phyloP scores from a whole-genome alignment of 2,888 invertebrate species.

The Zele albiditarsus region DNA sequence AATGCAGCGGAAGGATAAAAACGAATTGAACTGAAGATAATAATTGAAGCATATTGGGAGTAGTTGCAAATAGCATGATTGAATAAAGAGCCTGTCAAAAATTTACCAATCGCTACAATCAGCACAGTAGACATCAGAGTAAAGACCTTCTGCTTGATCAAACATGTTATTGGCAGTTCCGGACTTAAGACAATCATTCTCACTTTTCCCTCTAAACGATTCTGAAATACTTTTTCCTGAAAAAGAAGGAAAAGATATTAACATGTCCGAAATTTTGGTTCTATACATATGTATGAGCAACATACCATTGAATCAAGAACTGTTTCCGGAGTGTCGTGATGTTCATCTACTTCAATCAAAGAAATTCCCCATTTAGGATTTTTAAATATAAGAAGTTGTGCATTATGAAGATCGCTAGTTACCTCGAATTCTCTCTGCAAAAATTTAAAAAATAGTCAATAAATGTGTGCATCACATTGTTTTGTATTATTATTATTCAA shows the following conservation, averaged over 20 bases:
- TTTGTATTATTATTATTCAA: neutral
- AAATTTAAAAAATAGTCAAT: constrained; percentile 55
- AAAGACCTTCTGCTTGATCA: constrained; percentile 77
- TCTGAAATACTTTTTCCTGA: constrained; percentile 75
- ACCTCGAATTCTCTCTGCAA: constrained; percentile 72
- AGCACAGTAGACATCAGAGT: constrained; percentile 73
- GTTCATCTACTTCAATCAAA: constrained; percentile 74
- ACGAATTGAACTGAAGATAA: neutral
- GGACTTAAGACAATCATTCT: constrained; percentile 77
- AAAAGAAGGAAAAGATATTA: constrained; percentile 41
- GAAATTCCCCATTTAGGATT: constrained; percentile 85
- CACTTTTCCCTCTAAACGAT: constrained; percentile 75
- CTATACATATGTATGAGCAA: constrained; percentile 28
- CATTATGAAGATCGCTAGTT: constrained; percentile 77
- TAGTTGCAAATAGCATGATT: constrained; percentile 43
- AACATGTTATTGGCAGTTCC: constrained; percentile 78
- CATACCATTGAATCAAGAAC: constrained; percentile 71
- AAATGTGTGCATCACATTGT: neutral
- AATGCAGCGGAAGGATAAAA: constrained; percentile 8
- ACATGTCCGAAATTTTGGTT: neutral
- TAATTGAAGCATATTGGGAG: neutral
- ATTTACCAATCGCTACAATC: constrained; percentile 71
- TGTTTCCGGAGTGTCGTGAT: constrained; percentile 60
- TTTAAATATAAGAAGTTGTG: constrained; percentile 80
- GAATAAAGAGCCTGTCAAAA: constrained; percentile 65